Conservation (phyloP, 2,888 invertebrate genomes). For the Gymnocheta viridis region DNA sequence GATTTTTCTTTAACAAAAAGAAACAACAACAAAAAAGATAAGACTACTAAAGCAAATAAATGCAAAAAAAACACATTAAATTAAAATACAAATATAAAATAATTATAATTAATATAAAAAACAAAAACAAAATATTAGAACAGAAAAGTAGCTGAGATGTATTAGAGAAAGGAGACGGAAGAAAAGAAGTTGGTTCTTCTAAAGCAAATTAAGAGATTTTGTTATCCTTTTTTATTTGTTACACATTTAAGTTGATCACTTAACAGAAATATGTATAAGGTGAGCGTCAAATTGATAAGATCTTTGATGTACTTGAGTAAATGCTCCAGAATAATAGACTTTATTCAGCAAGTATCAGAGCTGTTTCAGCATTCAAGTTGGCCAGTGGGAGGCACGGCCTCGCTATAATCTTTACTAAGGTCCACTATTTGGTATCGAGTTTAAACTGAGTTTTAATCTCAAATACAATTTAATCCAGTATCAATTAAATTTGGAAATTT, state of each 20-base stretch:
- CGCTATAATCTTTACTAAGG: too few species aligned
- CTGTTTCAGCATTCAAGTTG: too few species aligned
- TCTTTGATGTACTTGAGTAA: not conserved
- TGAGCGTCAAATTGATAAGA: not conserved
- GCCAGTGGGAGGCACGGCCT: too few species aligned
- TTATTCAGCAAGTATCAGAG: too few species aligned
- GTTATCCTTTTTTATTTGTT: conserved; percentile 33
- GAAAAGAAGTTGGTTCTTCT: conserved; percentile 20
- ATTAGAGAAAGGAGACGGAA: conserved; percentile 16
- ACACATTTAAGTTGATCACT: conserved; percentile 20
- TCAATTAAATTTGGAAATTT: too few species aligned
- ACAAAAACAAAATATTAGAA: conserved; percentile 12
- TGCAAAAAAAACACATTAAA: conserved; percentile 49
- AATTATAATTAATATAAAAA: conserved; percentile 23
- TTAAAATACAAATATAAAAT: conserved; percentile 45
- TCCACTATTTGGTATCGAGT: too few species aligned
- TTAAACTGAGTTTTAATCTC: too few species aligned
- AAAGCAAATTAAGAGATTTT: conserved; percentile 56
- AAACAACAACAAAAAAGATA: conserved; percentile 61
- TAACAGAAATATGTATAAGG: not conserved
- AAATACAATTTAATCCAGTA: too few species aligned
- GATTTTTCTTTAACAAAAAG: conserved; percentile 43
- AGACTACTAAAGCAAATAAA: conserved; percentile 65
- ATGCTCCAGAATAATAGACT: not conserved
- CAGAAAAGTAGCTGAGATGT: conserved; percentile 22